Percentiles rank a stretch among this genome's conserved stretches.
phyloP scores from a whole-genome alignment of 2,888 invertebrate genomes.

The Eilema caniola region DNA sequence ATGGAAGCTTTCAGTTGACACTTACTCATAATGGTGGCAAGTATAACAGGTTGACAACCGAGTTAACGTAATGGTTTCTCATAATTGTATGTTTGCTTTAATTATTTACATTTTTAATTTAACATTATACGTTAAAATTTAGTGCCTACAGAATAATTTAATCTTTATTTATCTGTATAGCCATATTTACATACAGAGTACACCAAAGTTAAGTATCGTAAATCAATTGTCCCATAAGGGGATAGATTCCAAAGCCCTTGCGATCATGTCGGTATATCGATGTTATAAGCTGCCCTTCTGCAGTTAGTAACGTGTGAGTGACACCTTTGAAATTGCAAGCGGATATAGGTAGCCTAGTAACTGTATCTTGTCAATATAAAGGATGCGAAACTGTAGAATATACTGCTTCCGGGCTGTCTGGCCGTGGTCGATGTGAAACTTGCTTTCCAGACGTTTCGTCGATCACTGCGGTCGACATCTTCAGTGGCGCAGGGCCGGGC shows the following conservation, averaged over 20 bases:
- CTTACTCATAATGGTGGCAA: neutral
- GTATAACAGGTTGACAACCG: constrained; percentile 10
- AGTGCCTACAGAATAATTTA: neutral
- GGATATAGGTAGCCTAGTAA: neutral
- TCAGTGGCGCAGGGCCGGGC: too few species aligned
- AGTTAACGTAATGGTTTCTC: constrained; percentile 9
- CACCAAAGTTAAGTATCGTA: constrained; percentile 2
- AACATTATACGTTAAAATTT: neutral
- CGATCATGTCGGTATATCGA: neutral
- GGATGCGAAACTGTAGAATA: too few species aligned
- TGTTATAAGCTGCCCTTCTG: neutral
- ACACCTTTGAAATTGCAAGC: neutral
- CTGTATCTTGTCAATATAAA: neutral
- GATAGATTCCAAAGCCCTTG: neutral
- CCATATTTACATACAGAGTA: neutral
- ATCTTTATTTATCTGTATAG: too few species aligned
- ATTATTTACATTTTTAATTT: neutral
- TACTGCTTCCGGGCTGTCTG: too few species aligned
- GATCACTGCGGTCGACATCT: too few species aligned
- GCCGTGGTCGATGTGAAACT: too few species aligned
- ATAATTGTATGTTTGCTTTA: neutral
- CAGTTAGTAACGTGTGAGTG: neutral
- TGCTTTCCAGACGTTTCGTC: too few species aligned
- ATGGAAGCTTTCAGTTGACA: constrained; percentile 11
- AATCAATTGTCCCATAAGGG: neutral